These are phyloP conservation scores for Lasiurus borealis DNA, from an alignment of 2,113 vertebrate genomes.

Conservation along the genomic window DNA sequence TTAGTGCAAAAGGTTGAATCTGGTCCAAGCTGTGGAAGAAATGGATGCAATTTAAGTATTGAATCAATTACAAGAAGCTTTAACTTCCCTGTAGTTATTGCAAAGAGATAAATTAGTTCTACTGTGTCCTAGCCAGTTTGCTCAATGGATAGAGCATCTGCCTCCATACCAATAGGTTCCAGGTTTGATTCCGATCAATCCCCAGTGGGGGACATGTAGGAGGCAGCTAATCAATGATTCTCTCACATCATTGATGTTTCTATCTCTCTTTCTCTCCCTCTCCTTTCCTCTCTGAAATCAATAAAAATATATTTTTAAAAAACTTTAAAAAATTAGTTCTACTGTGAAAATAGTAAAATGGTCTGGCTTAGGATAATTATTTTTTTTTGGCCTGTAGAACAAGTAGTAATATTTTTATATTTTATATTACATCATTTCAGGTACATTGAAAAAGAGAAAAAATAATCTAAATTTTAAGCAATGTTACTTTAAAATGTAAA, in stretches of 20 bases:
- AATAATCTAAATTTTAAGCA: neutral
- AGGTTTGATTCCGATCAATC: no score
- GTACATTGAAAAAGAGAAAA: neutral
- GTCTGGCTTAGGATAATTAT: neutral
- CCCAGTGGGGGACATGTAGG: no score
- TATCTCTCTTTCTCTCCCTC: no score
- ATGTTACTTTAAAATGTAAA: neutral
- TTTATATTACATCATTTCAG: neutral
- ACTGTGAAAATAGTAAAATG: neutral
- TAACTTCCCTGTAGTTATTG: neutral
- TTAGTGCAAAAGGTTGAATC: conserved; percentile 2
- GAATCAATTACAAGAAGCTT: neutral
- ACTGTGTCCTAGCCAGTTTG: neutral
- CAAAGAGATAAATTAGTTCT: conserved; percentile 28
- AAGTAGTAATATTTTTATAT: neutral
- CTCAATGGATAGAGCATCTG: no score
- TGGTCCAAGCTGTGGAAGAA: conserved; percentile 5
- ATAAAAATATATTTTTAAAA: no score
- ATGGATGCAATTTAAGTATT: neutral
- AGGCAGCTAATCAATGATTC: no score
- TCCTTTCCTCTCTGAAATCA: no score
- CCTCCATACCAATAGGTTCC: no score
- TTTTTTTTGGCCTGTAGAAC: neutral
- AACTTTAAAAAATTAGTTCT: neutral
- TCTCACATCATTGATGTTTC: no score